phyloP scores from a whole-genome alignment of 2,888 invertebrate species.

The Cantharis flavilabris region DNA sequence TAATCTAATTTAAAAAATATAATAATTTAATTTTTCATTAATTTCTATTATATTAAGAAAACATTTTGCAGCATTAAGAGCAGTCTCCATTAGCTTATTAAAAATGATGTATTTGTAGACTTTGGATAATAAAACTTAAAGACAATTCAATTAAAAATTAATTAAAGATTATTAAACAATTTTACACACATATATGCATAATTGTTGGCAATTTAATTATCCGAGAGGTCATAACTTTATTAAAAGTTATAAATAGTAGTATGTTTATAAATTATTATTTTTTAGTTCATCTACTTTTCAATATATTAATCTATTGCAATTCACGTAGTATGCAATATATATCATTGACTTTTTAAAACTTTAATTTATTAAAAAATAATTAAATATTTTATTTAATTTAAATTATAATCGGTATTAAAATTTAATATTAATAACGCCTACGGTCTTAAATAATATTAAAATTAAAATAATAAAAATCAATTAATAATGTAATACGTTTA shows the following conservation, averaged over 20 bases:
- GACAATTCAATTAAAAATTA: not conserved
- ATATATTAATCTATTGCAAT: not conserved
- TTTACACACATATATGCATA: not conserved
- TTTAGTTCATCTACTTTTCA: not conserved
- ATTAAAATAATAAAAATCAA: not conserved
- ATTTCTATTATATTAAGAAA: not conserved
- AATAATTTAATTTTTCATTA: not conserved
- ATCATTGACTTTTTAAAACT: not conserved
- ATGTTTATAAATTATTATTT: not conserved
- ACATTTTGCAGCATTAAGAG: not conserved
- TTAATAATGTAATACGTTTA: not conserved
- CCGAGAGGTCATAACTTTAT: not conserved
- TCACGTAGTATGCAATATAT: not conserved
- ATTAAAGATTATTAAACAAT: not conserved
- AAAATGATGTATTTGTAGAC: not conserved
- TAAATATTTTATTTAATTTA: not conserved
- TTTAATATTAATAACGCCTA: not conserved
- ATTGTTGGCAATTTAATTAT: not conserved
- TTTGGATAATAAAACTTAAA: not conserved
- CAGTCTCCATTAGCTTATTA: not conserved
- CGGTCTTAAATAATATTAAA: not conserved
- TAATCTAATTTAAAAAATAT: too few relatives aligned
- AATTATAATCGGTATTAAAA: not conserved
- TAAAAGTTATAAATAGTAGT: not conserved
- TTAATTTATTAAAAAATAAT: not conserved